Evolutionary conservation across 2,797 vertebrate species (phyloP), one percentile per base, ranked within the genome.

Genomic region (Pangasius djambal): DNA sequence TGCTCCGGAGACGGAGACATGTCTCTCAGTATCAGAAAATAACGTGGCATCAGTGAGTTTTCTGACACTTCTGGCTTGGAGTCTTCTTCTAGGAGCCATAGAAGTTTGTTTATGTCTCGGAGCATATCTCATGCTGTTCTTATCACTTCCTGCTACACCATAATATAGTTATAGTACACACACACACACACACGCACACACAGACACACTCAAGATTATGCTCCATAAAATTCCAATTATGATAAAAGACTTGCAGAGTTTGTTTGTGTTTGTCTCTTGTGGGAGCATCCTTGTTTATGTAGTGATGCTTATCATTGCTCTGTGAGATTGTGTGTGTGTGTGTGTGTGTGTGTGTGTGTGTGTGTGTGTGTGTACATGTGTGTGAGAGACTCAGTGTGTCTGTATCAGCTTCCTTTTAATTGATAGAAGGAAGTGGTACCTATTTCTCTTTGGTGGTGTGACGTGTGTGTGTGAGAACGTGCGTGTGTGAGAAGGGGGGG

Each of bases 171-270:
- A 34, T 67, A 31, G 25, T 10, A 40, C 50, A 57, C 77, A 34
- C 50, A 34, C 50, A 72, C 63, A 67, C 25, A 31, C 67, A 70
- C 15, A 37, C 67, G 20, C 48, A 59, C 63, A 12, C 20, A 20
- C 83, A 22, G 8, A 12, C 50, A 1, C 18, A 6, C 52, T 31
- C 10, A 65, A 8, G 34, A 83, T 90, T 50, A 34, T 79, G 55
- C 57, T 31, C 40, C 77, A 87, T 89, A 86, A 90, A 89, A 85
- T 87, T 90, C 74, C 88, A 92, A 87, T 89, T 90, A 89, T 89
- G 88, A 90, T 89, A 89, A 90, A 91, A 55, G 44, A 65, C 37
- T 65, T 44, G 44, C 44, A 44, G 40, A 81, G 88, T 72, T 65
- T 83, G 86, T 90, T 87, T 85, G 86, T 88, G 86, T 89, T 78